phyloP scores from a whole-genome alignment of 2,888 invertebrate species.

The Sinodicranocentrus sp. region DNA sequence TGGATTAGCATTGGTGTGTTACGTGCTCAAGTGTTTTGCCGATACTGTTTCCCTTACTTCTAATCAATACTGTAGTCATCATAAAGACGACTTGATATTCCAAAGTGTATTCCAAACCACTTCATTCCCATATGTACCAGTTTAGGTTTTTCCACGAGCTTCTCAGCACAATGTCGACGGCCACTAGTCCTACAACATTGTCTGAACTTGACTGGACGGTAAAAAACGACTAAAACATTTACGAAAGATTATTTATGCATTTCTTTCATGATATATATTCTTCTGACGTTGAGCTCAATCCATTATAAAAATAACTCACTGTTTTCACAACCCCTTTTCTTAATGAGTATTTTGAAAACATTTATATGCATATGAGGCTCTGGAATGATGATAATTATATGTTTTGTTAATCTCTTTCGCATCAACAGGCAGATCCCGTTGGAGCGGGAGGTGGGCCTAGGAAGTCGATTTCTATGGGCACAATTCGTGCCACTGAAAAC shows the following conservation, averaged over 20 bases:
- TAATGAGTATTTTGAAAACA: not conserved
- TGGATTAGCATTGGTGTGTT: not conserved
- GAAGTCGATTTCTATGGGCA: slow-evolving; percentile 93
- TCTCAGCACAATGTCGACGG: slow-evolving; percentile 59
- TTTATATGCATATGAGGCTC: not conserved
- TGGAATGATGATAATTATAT: not conserved
- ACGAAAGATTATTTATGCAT: not conserved
- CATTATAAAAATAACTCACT: too few species aligned
- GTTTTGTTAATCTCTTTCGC: slow-evolving; percentile 17
- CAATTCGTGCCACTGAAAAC: slow-evolving; percentile 83
- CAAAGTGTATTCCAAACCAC: not conserved
- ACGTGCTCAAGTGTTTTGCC: not conserved
- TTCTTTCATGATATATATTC: too few species aligned
- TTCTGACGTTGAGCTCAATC: too few species aligned
- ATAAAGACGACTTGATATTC: too few species aligned
- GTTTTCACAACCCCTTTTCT: not conserved
- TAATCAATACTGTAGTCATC: too few species aligned
- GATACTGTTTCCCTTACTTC: not conserved
- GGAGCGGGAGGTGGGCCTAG: slow-evolving; percentile 81
- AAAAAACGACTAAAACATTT: too few species aligned
- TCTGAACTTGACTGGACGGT: slow-evolving; percentile 66
- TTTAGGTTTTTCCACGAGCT: slow-evolving; percentile 56
- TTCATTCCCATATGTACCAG: slow-evolving; percentile 37
- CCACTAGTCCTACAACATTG: slow-evolving; percentile 54
- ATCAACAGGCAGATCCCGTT: slow-evolving; percentile 56